These are phyloP conservation scores for Alligator mississippiensis DNA, from an alignment of 2,113 vertebrate genomes.

Conservation along the genomic window DNA sequence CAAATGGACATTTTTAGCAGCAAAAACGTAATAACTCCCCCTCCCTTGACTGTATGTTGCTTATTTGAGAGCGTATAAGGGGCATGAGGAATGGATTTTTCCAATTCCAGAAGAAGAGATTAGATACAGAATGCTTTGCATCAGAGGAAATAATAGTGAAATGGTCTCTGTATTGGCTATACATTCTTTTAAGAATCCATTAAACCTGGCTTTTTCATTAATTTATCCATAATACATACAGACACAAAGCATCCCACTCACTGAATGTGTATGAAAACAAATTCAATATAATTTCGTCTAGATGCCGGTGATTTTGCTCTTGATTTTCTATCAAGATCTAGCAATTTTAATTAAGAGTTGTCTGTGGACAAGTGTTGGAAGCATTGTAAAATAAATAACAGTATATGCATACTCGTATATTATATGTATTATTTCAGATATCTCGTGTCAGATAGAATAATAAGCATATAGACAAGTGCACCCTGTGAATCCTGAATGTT, in stretches of 20 bases:
- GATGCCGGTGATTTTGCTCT: neutral
- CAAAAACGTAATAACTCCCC: neutral
- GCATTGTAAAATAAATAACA: neutral
- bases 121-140: neutral
- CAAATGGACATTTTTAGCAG: slow-evolving; percentile 29
- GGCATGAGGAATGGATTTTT: neutral
- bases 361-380: neutral
- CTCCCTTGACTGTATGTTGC: neutral
- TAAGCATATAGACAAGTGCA: neutral
- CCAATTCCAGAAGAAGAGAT: neutral
- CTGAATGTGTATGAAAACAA: slow-evolving; percentile 3
- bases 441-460: neutral
- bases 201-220: slow-evolving; percentile 20
- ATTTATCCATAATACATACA: neutral
- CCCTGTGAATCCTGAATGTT: neutral
- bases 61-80: slow-evolving; percentile 6
- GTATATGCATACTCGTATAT: neutral
- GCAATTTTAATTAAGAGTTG: slow-evolving; percentile 31
- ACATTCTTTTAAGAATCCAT: neutral
- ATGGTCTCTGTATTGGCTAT: neutral
- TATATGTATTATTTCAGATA: neutral
- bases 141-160: neutral
- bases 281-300: neutral
- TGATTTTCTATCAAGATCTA: neutral
- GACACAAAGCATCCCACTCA: neutral